Base-by-base conservation (phyloP, 2,888 invertebrate genomes). In the Microctonus aethiopoides region DNA sequence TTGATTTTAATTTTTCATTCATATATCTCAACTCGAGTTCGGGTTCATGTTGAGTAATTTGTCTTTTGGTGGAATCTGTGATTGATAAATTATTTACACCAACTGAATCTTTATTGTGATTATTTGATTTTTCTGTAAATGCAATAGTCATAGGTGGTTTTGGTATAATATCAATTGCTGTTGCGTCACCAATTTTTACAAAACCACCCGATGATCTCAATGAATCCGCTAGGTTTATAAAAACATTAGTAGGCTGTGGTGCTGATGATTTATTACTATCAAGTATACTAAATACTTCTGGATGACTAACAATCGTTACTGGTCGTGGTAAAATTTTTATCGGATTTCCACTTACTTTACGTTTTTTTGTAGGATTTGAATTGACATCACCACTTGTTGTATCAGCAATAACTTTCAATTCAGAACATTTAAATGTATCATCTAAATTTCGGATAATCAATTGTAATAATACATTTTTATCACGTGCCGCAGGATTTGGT, bases 391-490 rank as follows among this genome's bases (percentile, higher is more conserved):
- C 1, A 29, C n/a, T 29, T n/a, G 16, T 13, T 0, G 57, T 10
- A 5, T 59, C 46, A 32, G 10, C 4, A 29, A 67, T 46, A 20
- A 51, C 26, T 20, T 57, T 66, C 5, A 74, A 26, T 6, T 76
- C 76, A 16, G 75, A 69, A 39, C 72, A 75, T 51, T 73, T 72
- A 60, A 75, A 79, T 10, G 69, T 70, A 22, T 79, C 77, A 24
- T 83, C 82, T 0, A 84, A 73, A 32, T 81, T 81, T 60, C 77
- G 76, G 6, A 84, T 60, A 16, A 82, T 61, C 6, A 86, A 72
- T 59, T 86, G 86, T 7, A 83, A 79, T 32, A 85, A 78, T 4
- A 84, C 80, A 46, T 83, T 83, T 36, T 77, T 75, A 11, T 75
- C 73, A 36, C 77, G 78, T 0, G 75, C 66, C 1, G 79, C 75